These are phyloP conservation scores for Drosophila cognata DNA, from an alignment of 2,888 invertebrate species.

Conservation along the genomic window DNA sequence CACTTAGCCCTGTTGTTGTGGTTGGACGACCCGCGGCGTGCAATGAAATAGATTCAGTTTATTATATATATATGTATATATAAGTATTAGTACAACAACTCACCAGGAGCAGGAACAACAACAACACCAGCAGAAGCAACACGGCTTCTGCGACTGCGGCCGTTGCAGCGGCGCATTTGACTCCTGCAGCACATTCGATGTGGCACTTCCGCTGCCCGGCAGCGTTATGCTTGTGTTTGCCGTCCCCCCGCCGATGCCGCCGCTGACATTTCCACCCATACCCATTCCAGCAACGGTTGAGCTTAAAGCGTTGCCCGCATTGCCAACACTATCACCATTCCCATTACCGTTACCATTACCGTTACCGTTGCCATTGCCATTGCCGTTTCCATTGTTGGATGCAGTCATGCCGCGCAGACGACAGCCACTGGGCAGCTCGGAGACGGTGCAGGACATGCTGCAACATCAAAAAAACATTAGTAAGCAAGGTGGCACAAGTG, in stretches of 20 bases:
- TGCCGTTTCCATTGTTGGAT: conserved; percentile 76
- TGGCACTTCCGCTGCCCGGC: conserved; percentile 53
- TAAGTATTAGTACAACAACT: conserved; percentile 65
- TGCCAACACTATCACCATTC: conserved; percentile 79
- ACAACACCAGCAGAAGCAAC: conserved; percentile 90
- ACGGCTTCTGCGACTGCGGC: conserved; percentile 87
- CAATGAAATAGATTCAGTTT: conserved; percentile 42
- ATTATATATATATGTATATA: conserved; percentile 13
- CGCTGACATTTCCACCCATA: conserved; percentile 2
- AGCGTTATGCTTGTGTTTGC: conserved; percentile 66
- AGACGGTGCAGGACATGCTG: conserved; percentile 87
- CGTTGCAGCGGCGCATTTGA: conserved; percentile 82
- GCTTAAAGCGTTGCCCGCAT: conserved; percentile 69
- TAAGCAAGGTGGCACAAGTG: background rate
- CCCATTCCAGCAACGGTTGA: conserved; percentile 46
- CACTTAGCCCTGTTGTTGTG: conserved; percentile 83
- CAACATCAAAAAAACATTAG: background rate
- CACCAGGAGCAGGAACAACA: conserved; percentile 90
- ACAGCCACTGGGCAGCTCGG: conserved; percentile 85
- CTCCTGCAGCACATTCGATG: conserved; percentile 83
- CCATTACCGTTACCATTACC: conserved; percentile 50
- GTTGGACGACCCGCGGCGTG: conserved; percentile 47
- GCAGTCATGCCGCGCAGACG: conserved; percentile 85
- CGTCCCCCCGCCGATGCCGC: conserved; percentile 58
- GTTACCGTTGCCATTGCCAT: conserved; percentile 69